These are phyloP conservation scores for Petroica traversi DNA, from an alignment of 2,113 vertebrate genomes.

Conservation along the genomic window DNA sequence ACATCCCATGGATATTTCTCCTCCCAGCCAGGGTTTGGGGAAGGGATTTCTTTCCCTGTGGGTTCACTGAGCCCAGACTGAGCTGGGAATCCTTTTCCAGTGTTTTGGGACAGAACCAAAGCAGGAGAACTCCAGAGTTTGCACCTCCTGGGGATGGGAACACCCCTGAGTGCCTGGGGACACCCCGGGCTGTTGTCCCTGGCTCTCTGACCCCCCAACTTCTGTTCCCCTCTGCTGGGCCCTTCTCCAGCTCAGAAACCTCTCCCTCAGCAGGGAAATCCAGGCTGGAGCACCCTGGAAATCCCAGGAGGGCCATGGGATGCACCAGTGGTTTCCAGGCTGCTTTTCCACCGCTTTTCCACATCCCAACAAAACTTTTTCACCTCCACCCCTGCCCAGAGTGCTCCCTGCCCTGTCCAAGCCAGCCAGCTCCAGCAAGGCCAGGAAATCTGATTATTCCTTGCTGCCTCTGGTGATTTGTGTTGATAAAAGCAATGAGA, in stretches of 20 bases:
- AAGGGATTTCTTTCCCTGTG: neutral
- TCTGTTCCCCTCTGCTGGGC: neutral
- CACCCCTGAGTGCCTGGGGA: neutral
- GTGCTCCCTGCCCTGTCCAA: neutral
- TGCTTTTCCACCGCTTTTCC: neutral
- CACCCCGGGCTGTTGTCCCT: neutral
- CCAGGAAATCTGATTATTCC: neutral
- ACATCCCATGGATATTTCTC: fast-evolving
- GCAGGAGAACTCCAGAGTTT: neutral
- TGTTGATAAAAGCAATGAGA: neutral
- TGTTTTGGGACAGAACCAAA: neutral
- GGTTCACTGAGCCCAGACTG: neutral
- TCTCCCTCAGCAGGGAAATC: neutral
- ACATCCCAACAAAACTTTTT: neutral
- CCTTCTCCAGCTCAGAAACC: neutral
- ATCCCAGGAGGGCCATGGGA: neutral
- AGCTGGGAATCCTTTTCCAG: neutral
- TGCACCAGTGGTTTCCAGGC: fast-evolving
- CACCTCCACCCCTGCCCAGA: neutral
- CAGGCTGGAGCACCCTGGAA: neutral
- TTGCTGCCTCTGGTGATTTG: neutral
- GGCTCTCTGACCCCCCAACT: neutral
- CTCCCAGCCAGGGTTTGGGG: neutral
- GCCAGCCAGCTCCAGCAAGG: too few species aligned
- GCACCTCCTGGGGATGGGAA: neutral